Conservation (phyloP, 2,888 invertebrate species). For the Cetonia aurata region DNA sequence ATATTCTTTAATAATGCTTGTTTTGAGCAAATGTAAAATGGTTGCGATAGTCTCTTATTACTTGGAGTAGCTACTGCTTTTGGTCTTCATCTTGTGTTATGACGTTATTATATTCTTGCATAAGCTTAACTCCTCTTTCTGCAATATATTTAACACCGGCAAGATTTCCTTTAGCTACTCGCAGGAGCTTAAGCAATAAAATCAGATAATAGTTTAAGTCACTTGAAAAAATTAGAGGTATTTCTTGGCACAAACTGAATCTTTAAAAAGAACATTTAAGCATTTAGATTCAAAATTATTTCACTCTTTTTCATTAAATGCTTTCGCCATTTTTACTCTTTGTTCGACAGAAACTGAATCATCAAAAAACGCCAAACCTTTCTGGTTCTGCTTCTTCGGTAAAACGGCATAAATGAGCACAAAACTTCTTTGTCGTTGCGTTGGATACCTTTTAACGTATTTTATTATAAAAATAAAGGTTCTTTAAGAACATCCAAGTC, state of each 20-base stretch:
- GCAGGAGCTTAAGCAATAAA: constrained; percentile 5
- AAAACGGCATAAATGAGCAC: not conserved
- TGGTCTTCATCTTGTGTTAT: constrained; percentile 26
- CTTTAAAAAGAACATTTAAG: not conserved
- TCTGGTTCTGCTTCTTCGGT: constrained; percentile 7
- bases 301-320: constrained; percentile 6
- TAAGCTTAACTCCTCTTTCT: constrained; percentile 25
- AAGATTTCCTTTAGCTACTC: not conserved
- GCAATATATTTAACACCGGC: not conserved
- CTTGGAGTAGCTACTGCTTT: constrained; percentile 9
- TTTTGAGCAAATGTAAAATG: not conserved
- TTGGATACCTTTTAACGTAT: constrained; percentile 7
- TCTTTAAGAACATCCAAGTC: constrained; percentile 14
- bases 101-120: constrained; percentile 9
- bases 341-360: constrained; percentile 9
- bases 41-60: not conserved
- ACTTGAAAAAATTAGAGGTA: not conserved
- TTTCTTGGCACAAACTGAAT: not conserved
- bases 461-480: constrained; percentile 7
- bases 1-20: not conserved
- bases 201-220: constrained; percentile 1
- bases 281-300: constrained; percentile 1
- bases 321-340: constrained; percentile 12
- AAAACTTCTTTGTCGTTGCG: not conserved
- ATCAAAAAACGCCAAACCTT: constrained; percentile 6